These are phyloP conservation scores for Lepus townsendii DNA, from an alignment of 2,797 vertebrate genomes.

Conservation along the genomic window DNA sequence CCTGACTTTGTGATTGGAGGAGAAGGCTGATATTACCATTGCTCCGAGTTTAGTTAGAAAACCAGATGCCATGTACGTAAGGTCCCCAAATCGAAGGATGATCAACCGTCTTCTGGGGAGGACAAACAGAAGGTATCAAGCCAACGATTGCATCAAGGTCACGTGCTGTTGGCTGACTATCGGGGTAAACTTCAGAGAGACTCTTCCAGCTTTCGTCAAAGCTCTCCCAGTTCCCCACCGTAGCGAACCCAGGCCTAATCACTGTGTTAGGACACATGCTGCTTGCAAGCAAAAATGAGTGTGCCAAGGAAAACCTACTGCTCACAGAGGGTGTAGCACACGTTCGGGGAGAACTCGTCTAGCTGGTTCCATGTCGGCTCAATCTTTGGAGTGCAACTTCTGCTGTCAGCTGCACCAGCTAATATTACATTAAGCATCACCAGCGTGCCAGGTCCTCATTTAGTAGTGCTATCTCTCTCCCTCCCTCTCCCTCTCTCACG, in stretches of 20 bases:
- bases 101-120: background rate
- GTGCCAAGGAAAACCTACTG: conserved; percentile 74
- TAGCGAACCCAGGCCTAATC: conserved; percentile 34
- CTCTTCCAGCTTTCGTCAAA: background rate
- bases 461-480: background rate
- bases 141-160: background rate
- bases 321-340: background rate
- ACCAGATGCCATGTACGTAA: background rate
- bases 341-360: conserved; percentile 59
- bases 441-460: background rate
- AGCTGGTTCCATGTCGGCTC: conserved; percentile 60
- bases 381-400: conserved; percentile 45
- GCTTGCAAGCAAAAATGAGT: conserved; percentile 63
- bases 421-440: background rate
- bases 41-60: background rate
- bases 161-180: background rate
- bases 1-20: background rate
- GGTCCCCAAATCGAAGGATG: background rate
- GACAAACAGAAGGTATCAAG: background rate
- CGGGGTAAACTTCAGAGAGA: background rate
- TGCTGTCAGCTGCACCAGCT: background rate
- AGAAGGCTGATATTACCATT: background rate
- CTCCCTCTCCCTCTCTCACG: no score
- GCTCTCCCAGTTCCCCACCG: conserved; percentile 12
- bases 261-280: conserved; percentile 30